Evolutionary conservation across 2,888 invertebrate genomes (phyloP).

Genomic region (Sphaeridia pumilis): DNA sequence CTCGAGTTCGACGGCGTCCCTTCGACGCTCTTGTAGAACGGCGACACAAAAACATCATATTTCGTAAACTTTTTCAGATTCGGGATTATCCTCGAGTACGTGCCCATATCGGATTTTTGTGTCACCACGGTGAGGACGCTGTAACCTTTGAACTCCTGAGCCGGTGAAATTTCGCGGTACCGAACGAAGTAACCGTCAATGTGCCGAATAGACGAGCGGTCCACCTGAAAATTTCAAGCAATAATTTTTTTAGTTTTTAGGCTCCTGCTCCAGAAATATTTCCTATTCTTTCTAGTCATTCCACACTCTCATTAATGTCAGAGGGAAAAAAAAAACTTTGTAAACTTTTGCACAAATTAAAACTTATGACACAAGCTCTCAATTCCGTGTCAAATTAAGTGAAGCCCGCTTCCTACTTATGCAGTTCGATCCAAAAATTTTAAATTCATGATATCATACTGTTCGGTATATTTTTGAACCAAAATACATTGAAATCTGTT

Average conservation of each 20-base stretch:
- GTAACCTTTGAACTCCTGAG: slow-evolving; percentile 44
- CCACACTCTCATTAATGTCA: not conserved
- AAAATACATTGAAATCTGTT: too few relatives aligned
- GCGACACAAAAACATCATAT: slow-evolving; percentile 85
- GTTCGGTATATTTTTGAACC: too few relatives aligned
- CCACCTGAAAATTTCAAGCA: slow-evolving; percentile 18
- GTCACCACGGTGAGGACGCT: slow-evolving; percentile 55
- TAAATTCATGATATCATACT: too few relatives aligned
- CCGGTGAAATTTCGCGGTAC: slow-evolving; percentile 52
- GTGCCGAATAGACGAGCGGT: slow-evolving; percentile 42
- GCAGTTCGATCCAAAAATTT: too few relatives aligned
- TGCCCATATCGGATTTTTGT: slow-evolving; percentile 47
- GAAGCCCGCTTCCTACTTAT: not conserved
- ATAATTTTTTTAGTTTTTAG: not conserved
- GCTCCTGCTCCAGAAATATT: too few relatives aligned
- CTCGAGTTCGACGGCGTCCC: slow-evolving; percentile 88
- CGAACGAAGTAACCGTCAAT: slow-evolving; percentile 61
- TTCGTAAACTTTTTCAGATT: slow-evolving; percentile 72
- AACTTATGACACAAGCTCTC: not conserved
- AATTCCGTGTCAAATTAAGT: not conserved
- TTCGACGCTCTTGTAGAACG: slow-evolving; percentile 74
- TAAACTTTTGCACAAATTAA: not conserved
- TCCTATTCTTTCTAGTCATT: too few relatives aligned
- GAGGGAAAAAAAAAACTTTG: too few relatives aligned
- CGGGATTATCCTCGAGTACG: slow-evolving; percentile 60